Evolutionary conservation across 2,888 invertebrate genomes (phyloP), one percentile per base, ranked within the genome.

Genomic region (Leucophenga maculata): DNA sequence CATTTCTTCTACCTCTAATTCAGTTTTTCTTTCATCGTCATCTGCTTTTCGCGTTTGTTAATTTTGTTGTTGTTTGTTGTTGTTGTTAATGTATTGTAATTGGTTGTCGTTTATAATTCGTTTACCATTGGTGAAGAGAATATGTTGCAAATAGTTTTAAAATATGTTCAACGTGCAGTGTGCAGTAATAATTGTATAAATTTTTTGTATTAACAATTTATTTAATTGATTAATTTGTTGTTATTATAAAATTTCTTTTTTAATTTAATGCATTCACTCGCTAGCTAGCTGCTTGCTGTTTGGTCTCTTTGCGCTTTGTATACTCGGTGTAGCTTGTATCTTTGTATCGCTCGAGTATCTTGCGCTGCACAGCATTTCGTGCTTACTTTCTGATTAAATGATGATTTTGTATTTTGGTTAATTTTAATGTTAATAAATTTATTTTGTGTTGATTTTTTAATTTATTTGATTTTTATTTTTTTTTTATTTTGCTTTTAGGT

Each of bases 121-220:
- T 85, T 86, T 86, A 85, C 86, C 85, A 79, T 81, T 77, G 22
- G 69, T 73, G 78, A 77, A 74, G 76, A 80, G 79, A 81, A 75
- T 81, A 82, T 78, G 81, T 80, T 80, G 78, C 84, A 78, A 83
- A 81, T 82, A 81, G 74, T 83, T 64, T 59, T 73, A 79, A 83
- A 84, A 84, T 84, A 80, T 82, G 77, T 80, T 80, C 74, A 81
- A 82, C 83, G 80, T 84, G 80, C 80, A 84, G 83, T 83, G 80
- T 80, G 80, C 80, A 84, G 85, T 80, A 79, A 82, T 60, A 80
- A 82, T 84, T 80, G 80, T 80, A 80, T 85, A 84, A 83, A 83
- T 83, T 73, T 67, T 75, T 65, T 65, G 60, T 68, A 26, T 32
- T 44, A 14, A 39, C 46, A 68, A 44, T 62, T 52, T 16, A 54